phyloP scores from a whole-genome alignment of 2,888 invertebrate genomes.

The Tribolium freemani region DNA sequence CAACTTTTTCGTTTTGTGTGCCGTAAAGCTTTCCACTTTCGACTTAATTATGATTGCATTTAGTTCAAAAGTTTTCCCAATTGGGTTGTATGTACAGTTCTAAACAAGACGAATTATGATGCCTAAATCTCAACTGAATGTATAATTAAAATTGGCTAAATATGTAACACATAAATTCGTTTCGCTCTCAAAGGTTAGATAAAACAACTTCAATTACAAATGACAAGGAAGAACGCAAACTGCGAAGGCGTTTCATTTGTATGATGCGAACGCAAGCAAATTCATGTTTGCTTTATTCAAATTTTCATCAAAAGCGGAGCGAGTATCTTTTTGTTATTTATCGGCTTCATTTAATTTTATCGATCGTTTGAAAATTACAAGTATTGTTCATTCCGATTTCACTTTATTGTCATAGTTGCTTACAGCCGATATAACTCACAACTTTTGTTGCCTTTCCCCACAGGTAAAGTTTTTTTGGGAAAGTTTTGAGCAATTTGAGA shows the following conservation, averaged over 20 bases:
- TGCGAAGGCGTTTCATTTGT: neutral
- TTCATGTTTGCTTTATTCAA: neutral
- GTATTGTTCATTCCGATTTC: neutral
- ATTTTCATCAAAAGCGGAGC: neutral
- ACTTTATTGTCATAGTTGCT: neutral
- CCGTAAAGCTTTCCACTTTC: too few relatives aligned
- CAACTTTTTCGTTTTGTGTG: too few relatives aligned
- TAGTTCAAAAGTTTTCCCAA: too few relatives aligned
- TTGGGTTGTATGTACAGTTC: too few relatives aligned
- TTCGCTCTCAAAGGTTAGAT: neutral
- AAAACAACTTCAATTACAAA: neutral
- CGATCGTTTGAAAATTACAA: neutral
- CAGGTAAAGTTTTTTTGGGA: neutral
- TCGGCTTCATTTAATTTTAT: neutral
- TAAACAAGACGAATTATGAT: too few relatives aligned
- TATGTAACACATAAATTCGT: neutral
- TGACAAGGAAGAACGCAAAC: neutral
- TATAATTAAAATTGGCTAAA: neutral
- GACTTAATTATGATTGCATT: too few relatives aligned
- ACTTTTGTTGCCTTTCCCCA: neutral
- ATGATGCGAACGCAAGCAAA: neutral
- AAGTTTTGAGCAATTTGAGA: conserved; percentile 17
- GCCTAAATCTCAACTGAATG: too few relatives aligned
- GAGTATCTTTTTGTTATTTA: neutral
- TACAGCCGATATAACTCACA: neutral